phyloP scores from a whole-genome alignment of 2,888 invertebrate genomes.

The Leptarthrus brevirostris region DNA sequence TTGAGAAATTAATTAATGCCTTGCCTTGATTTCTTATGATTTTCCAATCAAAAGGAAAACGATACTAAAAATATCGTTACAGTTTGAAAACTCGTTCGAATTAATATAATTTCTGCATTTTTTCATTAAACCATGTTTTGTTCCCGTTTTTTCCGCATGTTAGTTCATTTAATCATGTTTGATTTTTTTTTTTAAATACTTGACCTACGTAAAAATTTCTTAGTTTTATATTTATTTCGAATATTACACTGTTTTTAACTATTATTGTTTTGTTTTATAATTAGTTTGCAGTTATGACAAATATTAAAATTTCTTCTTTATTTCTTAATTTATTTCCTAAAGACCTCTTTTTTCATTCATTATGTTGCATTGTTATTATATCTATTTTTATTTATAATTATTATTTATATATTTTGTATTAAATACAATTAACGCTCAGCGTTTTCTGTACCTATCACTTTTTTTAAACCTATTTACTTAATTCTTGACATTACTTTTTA shows the following conservation, averaged over 20 bases:
- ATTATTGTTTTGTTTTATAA: slow-evolving; percentile 3
- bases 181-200: not conserved
- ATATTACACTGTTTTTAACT: not conserved
- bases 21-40: too few relatives aligned
- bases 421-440: slow-evolving; percentile 39
- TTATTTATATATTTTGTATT: slow-evolving; percentile 53
- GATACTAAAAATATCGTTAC: too few relatives aligned
- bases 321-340: not conserved
- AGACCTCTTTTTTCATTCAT: not conserved
- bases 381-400: not conserved
- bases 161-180: not conserved
- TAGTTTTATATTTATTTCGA: not conserved
- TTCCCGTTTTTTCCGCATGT: too few relatives aligned
- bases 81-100: too few relatives aligned
- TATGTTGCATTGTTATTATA: slow-evolving; percentile 1
- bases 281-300: not conserved
- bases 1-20: too few relatives aligned
- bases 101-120: too few relatives aligned
- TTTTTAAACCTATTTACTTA: slow-evolving; percentile 4
- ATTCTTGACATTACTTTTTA: not conserved
- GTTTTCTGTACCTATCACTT: slow-evolving; percentile 42
- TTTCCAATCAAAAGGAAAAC: too few relatives aligned
- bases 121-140: too few relatives aligned
- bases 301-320: not conserved
- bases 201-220: not conserved